A percentile compares a stretch with the other conserved stretches of the same genome.
Conservation (phyloP, 1,140 invertebrate genomes). For the Zaprionus ghesquierei region DNA sequence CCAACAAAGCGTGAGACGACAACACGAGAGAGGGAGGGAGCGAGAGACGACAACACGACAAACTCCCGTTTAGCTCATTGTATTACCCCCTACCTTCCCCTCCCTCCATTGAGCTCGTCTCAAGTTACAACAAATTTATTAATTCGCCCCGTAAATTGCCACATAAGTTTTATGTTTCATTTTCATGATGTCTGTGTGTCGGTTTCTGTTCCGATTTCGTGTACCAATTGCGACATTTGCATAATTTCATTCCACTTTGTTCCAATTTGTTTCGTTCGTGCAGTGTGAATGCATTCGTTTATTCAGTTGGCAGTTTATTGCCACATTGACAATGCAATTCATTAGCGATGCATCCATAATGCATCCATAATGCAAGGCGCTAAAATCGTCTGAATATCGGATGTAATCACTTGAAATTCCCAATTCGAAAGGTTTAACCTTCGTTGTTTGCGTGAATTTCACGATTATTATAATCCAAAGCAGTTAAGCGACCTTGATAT, state of each 20-base stretch:
- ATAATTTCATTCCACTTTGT: conserved; percentile 20
- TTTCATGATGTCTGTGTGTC: neutral
- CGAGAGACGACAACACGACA: neutral
- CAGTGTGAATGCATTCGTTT: conserved; percentile 53
- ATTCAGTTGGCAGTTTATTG: too few species aligned
- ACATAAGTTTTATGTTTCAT: conserved; percentile 46
- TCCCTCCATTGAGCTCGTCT: conserved; percentile 17
- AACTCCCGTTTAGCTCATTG: conserved; percentile 8
- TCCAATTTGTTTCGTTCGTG: conserved; percentile 2
- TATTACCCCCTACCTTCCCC: conserved; percentile 9
- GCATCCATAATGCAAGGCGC: conserved; percentile 41
- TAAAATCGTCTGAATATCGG: conserved; percentile 18
- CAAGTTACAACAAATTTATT: conserved; percentile 64
- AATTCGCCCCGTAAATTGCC: conserved; percentile 61
- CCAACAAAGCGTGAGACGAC: conserved; percentile 72
- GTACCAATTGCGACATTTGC: conserved; percentile 20
- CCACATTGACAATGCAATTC: conserved; percentile 75
- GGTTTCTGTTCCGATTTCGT: neutral
- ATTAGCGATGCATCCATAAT: conserved; percentile 54
- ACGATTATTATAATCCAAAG: neutral
- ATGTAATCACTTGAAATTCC: neutral
- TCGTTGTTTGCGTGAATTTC: conserved; percentile 10
- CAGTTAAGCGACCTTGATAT: neutral
- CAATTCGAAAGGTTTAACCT: conserved; percentile 31
- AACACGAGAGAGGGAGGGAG: neutral